Evolutionary conservation across 2,888 invertebrate genomes (phyloP), one percentile per base, ranked within the genome.

Genomic region (Diarsia dahlii): DNA sequence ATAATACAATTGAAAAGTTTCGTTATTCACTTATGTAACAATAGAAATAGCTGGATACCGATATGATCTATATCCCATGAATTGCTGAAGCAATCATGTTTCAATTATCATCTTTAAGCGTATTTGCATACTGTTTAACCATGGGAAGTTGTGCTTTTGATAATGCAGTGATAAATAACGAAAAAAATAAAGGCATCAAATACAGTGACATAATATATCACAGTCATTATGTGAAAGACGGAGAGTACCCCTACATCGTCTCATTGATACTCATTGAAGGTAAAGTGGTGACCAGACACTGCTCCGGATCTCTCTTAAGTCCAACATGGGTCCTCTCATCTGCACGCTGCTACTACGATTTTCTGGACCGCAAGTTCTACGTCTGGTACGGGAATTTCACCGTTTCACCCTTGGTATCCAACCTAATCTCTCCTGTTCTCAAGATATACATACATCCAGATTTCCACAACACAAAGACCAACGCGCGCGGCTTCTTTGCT

Each of bases 381-480:
- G 62, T 73, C 2, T 84, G 85, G 85, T 84, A 84, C 12, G 72
- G 56, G 1, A 84, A 82, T 45, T 71, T 34, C n/a, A 84, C 77
- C 1, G 28, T 28, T 3, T 73, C 85, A 3, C 82, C 85, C 0
- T 62, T 82, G 15, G 1, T 54, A 20, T 67, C 82, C 0, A 52
- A 64, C 10, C 18, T 71, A 45, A 84, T 52, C 45, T 46, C 85
- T 23, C 34, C 18, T 34, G 82, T 82, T 0, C 0, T 60, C 3
- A 81, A 77, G 46, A 81, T 84, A 18, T 39, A 60, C 46, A 81
- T 81, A 20, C 81, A 81, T 48, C 77, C 82, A 39, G 63, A 2
- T 0, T 84, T 68, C 39, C 15, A 34, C n/a, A 60, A 34, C 0
- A 71, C 72, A 0, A 73, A 73, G n/a, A 84, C 81, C 28, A 73